These are phyloP conservation scores for Sympetrum striolatum DNA, from an alignment of 2,888 invertebrate genomes.

Conservation along the genomic window DNA sequence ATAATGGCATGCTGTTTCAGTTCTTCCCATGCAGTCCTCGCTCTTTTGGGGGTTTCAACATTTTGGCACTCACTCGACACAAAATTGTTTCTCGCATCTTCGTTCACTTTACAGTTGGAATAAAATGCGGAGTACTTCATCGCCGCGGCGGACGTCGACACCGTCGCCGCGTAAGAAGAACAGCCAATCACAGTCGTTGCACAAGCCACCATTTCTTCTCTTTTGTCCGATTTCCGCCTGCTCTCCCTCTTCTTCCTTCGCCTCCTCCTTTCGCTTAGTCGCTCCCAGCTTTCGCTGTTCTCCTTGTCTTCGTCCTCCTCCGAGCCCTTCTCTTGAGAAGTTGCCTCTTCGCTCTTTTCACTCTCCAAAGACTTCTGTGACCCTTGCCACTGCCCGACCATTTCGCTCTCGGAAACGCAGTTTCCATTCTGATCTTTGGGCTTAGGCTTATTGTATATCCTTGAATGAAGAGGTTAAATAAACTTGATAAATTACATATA, in stretches of 20 bases:
- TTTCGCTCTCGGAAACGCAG: background rate
- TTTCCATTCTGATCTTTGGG: background rate
- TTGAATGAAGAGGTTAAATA: background rate
- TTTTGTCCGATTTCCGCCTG: background rate
- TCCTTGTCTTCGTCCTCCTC: constrained; percentile 27
- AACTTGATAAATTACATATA: background rate
- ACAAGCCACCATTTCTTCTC: background rate
- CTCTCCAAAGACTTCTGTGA: background rate
- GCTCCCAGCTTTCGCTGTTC: constrained; percentile 18
- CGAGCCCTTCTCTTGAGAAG: constrained; percentile 9
- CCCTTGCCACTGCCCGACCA: background rate
- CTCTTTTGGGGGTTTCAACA: background rate
- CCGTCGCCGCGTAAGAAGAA: constrained; percentile 11
- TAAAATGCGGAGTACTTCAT: background rate
- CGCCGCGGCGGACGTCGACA: background rate
- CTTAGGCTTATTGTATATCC: background rate
- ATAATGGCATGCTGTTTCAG: background rate
- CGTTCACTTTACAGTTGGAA: background rate
- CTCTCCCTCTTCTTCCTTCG: background rate
- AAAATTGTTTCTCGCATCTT: background rate
- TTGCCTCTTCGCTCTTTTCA: background rate
- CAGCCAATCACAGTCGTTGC: background rate
- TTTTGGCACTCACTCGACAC: background rate
- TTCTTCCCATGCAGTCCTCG: background rate
- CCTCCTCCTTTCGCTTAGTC: background rate